A percentile compares a stretch with the other conserved stretches of the same genome.
Evolutionary conservation across 2,888 invertebrate genomes (phyloP).

Genomic region (Ptilodon capucinus): DNA sequence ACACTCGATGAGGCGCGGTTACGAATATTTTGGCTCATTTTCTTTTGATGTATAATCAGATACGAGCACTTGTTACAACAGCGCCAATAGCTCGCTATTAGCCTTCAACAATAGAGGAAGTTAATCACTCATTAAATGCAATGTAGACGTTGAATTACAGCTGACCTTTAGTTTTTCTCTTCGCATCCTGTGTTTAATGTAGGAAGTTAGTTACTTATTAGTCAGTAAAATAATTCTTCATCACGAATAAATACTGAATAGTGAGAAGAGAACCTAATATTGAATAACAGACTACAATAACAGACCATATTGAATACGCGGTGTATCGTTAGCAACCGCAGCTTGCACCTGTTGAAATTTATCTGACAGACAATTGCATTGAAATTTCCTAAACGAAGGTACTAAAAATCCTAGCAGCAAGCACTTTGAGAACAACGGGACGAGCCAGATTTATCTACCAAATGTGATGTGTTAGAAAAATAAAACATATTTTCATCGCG

Average conservation of each 20-base stretch:
- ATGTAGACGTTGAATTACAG: not conserved
- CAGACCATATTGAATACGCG: slow-evolving; percentile 11
- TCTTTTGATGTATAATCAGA: slow-evolving; percentile 13
- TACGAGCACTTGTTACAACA: slow-evolving; percentile 7
- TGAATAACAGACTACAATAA: slow-evolving; percentile 23
- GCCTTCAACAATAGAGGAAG: slow-evolving; percentile 22
- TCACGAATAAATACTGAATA: slow-evolving; percentile 4
- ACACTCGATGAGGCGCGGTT: slow-evolving; percentile 13
- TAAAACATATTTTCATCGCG: not conserved
- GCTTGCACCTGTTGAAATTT: not conserved
- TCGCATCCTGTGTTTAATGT: slow-evolving; percentile 1
- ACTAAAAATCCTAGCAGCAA: too few relatives aligned
- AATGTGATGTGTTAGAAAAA: too few relatives aligned
- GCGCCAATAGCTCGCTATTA: slow-evolving; percentile 1
- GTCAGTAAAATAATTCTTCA: slow-evolving; percentile 2
- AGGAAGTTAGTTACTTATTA: slow-evolving; percentile 11
- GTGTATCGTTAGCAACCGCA: slow-evolving; percentile 14
- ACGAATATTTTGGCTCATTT: slow-evolving; percentile 8
- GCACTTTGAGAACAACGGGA: too few relatives aligned
- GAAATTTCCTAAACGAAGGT: too few relatives aligned
- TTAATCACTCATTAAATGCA: not conserved
- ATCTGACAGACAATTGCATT: too few relatives aligned
- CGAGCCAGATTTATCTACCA: too few relatives aligned
- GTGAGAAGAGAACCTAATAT: slow-evolving; percentile 10
- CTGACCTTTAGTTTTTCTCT: not conserved